Base-by-base conservation (phyloP, 1,140 invertebrate species). In the Papilio xuthus region DNA sequence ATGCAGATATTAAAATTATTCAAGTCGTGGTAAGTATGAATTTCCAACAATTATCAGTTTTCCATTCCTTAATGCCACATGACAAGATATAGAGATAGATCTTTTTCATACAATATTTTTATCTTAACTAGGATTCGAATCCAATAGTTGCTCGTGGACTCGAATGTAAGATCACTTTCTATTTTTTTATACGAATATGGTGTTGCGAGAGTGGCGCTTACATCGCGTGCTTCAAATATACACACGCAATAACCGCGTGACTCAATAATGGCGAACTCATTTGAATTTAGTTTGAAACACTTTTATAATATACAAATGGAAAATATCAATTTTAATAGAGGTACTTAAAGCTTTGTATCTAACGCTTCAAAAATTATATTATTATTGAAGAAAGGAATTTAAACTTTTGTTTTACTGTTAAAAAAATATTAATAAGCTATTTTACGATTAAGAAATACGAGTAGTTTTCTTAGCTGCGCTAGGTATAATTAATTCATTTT, bases 1-100 rank as follows among this genome's bases (percentile, higher is more conserved):
- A 75, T 75, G 72, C 72, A 75, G 72, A 32, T 56, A 20, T 20
- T 53, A 53, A n/a, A 18, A 56, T 56, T 26, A 18, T 53, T 75
- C 15, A 75, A 75, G 18, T 42, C 42, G 41, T 75, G 72, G 72
- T 75, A 37, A 75, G 72, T 32, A n/a, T 8, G 12, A 47, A 28
- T 50, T 60, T 26, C 13, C 18, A 60, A 60, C 20, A 56, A n/a
- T 56, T 20, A 20, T 12, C 9, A 8, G 13, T 18, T n/a, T 50
- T 18, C 18, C 4, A 50, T 50, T 7, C 32, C 7, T 37, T 6
- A 37, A 37, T 4, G 32, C 0, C 32, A 37, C 7, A 37, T 37
- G 32, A 3, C 32, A 37, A 37, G 4, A 37, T 1, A 37, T 37
- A 3, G 32, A 37, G 1, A 47, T 4, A 47, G 44, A 18, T 23